Conservation (phyloP, 2,113 vertebrate genomes). For the Madoqua kirkii region DNA sequence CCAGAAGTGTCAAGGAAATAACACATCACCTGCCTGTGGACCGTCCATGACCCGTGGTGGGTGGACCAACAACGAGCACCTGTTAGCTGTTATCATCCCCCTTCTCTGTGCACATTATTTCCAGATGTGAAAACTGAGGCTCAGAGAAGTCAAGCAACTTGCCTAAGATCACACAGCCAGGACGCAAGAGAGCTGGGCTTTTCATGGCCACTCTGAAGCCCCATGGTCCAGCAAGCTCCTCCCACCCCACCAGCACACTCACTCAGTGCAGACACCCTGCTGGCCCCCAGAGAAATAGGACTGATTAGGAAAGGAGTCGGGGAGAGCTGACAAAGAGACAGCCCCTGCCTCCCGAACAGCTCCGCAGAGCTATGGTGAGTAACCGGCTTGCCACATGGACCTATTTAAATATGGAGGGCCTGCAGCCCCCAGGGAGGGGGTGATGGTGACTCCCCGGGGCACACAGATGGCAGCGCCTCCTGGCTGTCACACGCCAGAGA, state of each 20-base stretch:
- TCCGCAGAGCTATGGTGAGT: neutral
- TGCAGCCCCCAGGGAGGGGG: neutral
- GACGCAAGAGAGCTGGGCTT: neutral
- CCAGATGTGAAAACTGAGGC: neutral
- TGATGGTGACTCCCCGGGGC: too few relatives aligned
- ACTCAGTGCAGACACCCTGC: neutral
- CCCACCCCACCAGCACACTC: neutral
- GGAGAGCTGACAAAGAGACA: neutral
- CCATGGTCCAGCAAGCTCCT: neutral
- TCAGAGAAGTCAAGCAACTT: neutral
- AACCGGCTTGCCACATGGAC: neutral
- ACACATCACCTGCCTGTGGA: too few relatives aligned
- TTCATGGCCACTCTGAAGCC: neutral
- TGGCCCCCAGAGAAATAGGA: neutral
- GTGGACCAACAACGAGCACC: too few relatives aligned
- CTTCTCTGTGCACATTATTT: neutral
- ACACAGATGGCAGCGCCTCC: accelerated
- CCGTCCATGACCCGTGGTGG: neutral
- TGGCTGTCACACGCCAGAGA: neutral
- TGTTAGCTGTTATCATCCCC: neutral
- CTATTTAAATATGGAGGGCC: accelerated
- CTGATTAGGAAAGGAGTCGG: accelerated
- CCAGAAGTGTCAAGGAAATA: neutral
- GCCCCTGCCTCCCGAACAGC: neutral
- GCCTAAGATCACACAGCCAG: neutral